Evolutionary conservation across 1,140 invertebrate genomes (phyloP), one percentile per base, ranked within the genome.

Genomic region (Chironomus tepperi): DNA sequence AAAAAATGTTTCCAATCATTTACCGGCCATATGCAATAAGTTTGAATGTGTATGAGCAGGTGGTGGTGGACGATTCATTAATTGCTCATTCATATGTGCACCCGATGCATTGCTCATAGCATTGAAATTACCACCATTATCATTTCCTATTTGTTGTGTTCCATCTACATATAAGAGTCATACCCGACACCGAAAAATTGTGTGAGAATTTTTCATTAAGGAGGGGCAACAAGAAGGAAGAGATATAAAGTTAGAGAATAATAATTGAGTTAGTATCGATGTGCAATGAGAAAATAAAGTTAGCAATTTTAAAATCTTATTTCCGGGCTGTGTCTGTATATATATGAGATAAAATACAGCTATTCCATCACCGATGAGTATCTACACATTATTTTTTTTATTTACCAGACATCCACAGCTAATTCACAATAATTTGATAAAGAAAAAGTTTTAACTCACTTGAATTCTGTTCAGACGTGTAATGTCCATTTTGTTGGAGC

Each of bases 1-100:
- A n/a, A n/a, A n/a, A n/a, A n/a, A n/a, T n/a, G n/a, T n/a, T n/a
- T n/a, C 9, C 9, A 16, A 18, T 70, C 12, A 84, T 83, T 79
- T 83, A 89, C 89, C 89, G 88, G 93, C 92, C 88, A 91, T 92
- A 80, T 94, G 91, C 84, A 95, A 89, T 79, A 95, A 86, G 83
- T 91, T 91, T 79, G 86, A 88, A 34, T 34, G 24, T 82, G 85
- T 87, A 76, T 87, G 88, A 75, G 86, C 88, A 76, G 88, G 89
- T 75, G 88, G 88, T 76, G 88, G 89, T 65, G 82, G 83, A 76
- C 87, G 85, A 79, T 89, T 87, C 81, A 87, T 84, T 77, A 78
- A 79, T 77, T 64, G 77, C 75, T 75, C 79, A 57, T 65, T 42
- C 10, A 24, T 42, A 5, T 7, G 15, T 74, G 12, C 73, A 70